These are phyloP conservation scores for Eremophila alpestris DNA, from an alignment of 2,797 vertebrate genomes.

Conservation along the genomic window DNA sequence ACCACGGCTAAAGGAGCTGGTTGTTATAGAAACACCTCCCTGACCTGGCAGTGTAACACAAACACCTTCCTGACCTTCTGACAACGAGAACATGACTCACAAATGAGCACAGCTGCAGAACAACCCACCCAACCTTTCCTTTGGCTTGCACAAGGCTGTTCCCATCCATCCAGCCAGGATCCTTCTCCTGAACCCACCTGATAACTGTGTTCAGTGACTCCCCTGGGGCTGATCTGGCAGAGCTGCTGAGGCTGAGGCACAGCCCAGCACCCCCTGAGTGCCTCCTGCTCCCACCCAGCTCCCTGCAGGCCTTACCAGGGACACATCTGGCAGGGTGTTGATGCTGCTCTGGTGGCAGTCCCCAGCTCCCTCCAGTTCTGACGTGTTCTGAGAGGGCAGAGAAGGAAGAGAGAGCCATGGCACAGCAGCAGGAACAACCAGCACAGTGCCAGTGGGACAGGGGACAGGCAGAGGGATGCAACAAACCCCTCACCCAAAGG, in stretches of 20 bases:
- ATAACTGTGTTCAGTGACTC: not conserved
- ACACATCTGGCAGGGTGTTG: slow-evolving; percentile 87
- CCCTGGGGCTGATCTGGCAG: accelerated
- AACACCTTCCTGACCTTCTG: not conserved
- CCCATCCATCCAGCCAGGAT: not conserved
- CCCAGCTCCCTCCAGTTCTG: slow-evolving; percentile 81
- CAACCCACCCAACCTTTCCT: not conserved
- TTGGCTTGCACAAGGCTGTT: not conserved
- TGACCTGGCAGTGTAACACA: not conserved
- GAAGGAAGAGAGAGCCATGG: not conserved
- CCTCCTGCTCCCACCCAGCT: not conserved
- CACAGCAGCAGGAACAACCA: not conserved
- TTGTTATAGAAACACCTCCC: not conserved
- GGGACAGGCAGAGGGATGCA: not conserved
- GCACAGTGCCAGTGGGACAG: not conserved
- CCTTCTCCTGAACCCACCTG: not conserved
- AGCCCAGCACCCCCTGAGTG: not conserved
- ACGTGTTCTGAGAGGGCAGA: slow-evolving; percentile 81
- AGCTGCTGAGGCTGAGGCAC: not conserved
- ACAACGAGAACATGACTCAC: accelerated
- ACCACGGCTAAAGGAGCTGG: accelerated
- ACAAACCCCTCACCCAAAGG: not conserved
- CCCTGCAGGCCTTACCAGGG: slow-evolving; percentile 80
- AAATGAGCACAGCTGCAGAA: not conserved
- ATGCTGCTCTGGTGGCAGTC: slow-evolving; percentile 77